A percentile compares a stretch with the other conserved stretches of the same genome.
Evolutionary conservation across 2,113 vertebrate genomes (phyloP).

Genomic region (Sialia sialis): DNA sequence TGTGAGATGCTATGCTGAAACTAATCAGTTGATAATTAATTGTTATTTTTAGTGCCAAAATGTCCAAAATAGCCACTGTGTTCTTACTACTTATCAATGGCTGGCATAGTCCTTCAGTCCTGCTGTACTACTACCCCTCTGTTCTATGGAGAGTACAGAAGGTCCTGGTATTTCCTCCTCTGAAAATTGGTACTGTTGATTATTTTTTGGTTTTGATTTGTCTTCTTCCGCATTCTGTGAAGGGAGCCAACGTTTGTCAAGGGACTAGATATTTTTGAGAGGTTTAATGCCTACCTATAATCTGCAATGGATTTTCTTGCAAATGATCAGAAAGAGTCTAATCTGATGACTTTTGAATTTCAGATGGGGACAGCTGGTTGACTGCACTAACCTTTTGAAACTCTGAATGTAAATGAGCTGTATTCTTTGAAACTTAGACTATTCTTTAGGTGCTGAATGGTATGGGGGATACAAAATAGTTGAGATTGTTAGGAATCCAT

Average conservation of each 20-base stretch:
- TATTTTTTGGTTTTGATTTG: not conserved
- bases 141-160: rapidly evolving
- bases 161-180: not conserved
- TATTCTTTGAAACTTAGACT: not conserved
- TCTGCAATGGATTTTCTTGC: not conserved
- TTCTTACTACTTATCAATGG: not conserved
- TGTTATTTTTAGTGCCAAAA: not conserved
- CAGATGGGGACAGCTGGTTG: not conserved
- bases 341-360: not conserved
- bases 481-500: not conserved
- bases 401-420: not conserved
- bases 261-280: not conserved
- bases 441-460: not conserved
- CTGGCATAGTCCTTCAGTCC: not conserved
- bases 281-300: not conserved
- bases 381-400: not conserved
- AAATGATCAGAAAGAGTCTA: not conserved
- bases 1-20: not conserved
- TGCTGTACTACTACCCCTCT: not conserved
- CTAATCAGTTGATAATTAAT: not conserved
- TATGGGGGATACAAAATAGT: not conserved
- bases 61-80: not conserved
- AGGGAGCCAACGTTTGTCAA: not conserved
- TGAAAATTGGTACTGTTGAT: not conserved
- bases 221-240: not conserved